Conservation (phyloP, 1,140 invertebrate species). For the Dinothrombium tinctorium region DNA sequence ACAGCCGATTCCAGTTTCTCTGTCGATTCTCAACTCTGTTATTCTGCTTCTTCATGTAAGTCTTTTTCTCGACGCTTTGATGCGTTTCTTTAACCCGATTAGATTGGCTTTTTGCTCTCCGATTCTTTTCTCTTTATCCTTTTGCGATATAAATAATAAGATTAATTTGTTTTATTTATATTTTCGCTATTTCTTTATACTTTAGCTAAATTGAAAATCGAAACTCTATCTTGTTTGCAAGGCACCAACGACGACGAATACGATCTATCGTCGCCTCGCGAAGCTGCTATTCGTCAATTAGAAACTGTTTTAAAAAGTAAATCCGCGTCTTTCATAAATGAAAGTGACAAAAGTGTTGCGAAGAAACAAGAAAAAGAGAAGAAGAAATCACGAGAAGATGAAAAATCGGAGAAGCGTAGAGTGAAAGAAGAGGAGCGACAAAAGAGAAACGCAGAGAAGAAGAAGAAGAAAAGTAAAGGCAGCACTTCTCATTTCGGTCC, state of each 20-base stretch:
- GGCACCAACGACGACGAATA: constrained; percentile 37
- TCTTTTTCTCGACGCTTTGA: too few species aligned
- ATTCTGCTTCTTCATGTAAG: background rate
- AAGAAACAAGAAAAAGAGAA: constrained; percentile 41
- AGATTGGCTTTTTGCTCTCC: too few species aligned
- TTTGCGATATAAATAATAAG: too few species aligned
- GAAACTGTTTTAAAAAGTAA: constrained; percentile 8
- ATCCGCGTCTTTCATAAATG: constrained; percentile 3
- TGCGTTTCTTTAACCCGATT: too few species aligned
- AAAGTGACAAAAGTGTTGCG: constrained; percentile 17
- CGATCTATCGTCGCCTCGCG: constrained; percentile 14
- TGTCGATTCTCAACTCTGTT: background rate
- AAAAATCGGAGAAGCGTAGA: constrained; percentile 43
- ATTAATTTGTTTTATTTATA: background rate
- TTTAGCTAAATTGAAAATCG: constrained; percentile 15
- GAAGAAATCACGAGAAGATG: constrained; percentile 46
- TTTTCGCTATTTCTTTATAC: background rate
- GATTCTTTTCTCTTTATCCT: too few species aligned
- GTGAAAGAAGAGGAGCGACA: constrained; percentile 37
- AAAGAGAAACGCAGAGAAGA: constrained; percentile 34
- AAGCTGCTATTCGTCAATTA: constrained; percentile 5
- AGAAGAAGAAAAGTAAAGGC: constrained; percentile 39
- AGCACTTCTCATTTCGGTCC: constrained; percentile 18
- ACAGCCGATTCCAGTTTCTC: background rate
- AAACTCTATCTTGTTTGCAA: constrained; percentile 17